These are phyloP conservation scores for Zapornia atra DNA, from an alignment of 2,113 vertebrate species.

Conservation along the genomic window DNA sequence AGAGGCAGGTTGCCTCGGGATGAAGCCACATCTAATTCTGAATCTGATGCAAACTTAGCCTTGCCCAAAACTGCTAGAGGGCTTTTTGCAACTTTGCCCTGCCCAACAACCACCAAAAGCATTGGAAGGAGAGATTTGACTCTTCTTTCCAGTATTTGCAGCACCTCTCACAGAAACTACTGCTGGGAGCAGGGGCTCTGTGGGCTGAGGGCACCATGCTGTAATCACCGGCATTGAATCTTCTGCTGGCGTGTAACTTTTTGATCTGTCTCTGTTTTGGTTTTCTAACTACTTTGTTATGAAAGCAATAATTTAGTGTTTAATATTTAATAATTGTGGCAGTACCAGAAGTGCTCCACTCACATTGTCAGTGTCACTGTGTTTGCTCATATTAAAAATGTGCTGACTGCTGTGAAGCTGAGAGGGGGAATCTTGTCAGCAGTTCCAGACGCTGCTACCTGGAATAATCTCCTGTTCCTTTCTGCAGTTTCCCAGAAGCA, in stretches of 20 bases:
- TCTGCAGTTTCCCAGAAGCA: background rate
- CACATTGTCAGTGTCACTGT: background rate
- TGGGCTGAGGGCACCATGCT: accelerated
- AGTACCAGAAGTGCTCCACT: background rate
- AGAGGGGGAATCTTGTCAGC: background rate
- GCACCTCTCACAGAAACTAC: background rate
- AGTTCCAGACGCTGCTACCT: background rate
- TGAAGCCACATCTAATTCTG: background rate
- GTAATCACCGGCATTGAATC: background rate
- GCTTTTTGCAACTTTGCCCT: background rate
- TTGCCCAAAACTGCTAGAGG: accelerated
- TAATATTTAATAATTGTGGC: background rate
- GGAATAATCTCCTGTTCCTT: background rate
- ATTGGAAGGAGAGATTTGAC: background rate
- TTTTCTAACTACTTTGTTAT: background rate
- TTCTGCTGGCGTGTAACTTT: background rate
- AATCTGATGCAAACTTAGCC: background rate
- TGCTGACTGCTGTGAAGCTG: background rate
- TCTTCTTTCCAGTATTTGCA: background rate
- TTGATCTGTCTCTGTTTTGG: background rate
- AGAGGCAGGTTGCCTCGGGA: background rate
- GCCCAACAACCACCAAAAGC: background rate
- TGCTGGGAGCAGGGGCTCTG: background rate
- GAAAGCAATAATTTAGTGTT: background rate
- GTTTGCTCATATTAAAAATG: background rate